A percentile compares a stretch with the other conserved stretches of the same genome.
Evolutionary conservation across 2,888 invertebrate species (phyloP).

Genomic region (Exephanes ischioxanthus): DNA sequence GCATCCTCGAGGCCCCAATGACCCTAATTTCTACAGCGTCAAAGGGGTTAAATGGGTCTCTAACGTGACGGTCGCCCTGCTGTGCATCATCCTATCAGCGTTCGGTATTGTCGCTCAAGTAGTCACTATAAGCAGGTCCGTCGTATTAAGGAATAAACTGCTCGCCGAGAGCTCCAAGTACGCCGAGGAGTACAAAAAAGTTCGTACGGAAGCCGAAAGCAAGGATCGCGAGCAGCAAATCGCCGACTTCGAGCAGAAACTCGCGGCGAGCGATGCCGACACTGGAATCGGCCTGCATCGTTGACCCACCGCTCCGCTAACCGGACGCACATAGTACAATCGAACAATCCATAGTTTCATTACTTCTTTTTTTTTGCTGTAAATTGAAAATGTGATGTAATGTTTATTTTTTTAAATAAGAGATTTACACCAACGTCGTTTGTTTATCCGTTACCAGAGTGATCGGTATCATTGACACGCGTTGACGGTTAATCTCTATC

Average conservation of each 20-base stretch:
- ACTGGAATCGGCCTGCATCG: constrained; percentile 1
- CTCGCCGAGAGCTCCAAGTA: constrained; percentile 86
- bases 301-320: background rate
- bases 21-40: constrained; percentile 88
- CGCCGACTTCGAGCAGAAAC: constrained; percentile 21
- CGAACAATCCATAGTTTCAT: background rate
- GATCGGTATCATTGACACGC: background rate
- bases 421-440: constrained; percentile 42
- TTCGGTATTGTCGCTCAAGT: constrained; percentile 88
- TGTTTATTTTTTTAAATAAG: constrained; percentile 47
- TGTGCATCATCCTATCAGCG: constrained; percentile 87
- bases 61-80: constrained; percentile 87
- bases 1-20: background rate
- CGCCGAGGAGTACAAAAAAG: constrained; percentile 86
- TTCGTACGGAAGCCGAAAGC: constrained; percentile 86
- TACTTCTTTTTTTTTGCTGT: background rate
- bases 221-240: constrained; percentile 71
- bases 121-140: constrained; percentile 87
- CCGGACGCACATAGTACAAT: constrained; percentile 15
- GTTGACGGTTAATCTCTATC: background rate
- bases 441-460: background rate
- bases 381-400: constrained; percentile 58
- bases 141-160: constrained; percentile 85
- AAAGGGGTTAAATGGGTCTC: constrained; percentile 87
- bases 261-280: background rate